Base-by-base conservation (phyloP, 2,888 invertebrate genomes). In the Formica aserva region DNA sequence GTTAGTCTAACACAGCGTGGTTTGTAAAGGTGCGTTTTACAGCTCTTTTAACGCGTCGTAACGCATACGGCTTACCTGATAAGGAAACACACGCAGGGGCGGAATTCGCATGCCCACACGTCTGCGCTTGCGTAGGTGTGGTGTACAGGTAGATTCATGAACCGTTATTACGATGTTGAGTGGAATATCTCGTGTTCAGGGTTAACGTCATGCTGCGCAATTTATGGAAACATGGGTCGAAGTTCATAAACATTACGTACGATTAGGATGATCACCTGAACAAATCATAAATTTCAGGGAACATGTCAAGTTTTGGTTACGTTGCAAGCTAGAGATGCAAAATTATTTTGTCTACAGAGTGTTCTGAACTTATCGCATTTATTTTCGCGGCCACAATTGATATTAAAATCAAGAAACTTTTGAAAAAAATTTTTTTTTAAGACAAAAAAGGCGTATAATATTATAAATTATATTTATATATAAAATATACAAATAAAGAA, bases 51-150 rank as follows among this genome's bases (percentile, higher is more conserved):
- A 77, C 85, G 69, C 82, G 66, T 84, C 86, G 78, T 74, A 69
- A 82, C 77, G 57, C 86, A 77, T 67, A 71, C 76, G 82, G 72
- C 82, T 89, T 78, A 62, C 86, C 90, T 90, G 91, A 92, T 92
- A 88, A 76, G 86, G 88, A 57, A 82, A 85, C 74, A 84, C 82
- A 85, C 72, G 86, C 84, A 85, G 86, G 90, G 88, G 92, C 88
- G 90, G 86, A 88, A 88, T 90, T 85, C 85, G 83, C 86, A 87
- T 86, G 88, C 91, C 86, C 82, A 85, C 88, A 78, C 84, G 69
- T 83, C 83, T 72, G 85, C 81, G 89, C 88, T 86, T 75, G 90
- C 90, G 91, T 87, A 85, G 89, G 89, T 88, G 85, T 80, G 77
- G 74, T 82, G 80, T 76, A 65, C 87, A 88, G 89, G 87, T 84